Percentiles rank a stretch among this genome's conserved stretches.
Evolutionary conservation across 1,140 invertebrate species (phyloP).

Genomic region (Leptopilina boulardi): DNA sequence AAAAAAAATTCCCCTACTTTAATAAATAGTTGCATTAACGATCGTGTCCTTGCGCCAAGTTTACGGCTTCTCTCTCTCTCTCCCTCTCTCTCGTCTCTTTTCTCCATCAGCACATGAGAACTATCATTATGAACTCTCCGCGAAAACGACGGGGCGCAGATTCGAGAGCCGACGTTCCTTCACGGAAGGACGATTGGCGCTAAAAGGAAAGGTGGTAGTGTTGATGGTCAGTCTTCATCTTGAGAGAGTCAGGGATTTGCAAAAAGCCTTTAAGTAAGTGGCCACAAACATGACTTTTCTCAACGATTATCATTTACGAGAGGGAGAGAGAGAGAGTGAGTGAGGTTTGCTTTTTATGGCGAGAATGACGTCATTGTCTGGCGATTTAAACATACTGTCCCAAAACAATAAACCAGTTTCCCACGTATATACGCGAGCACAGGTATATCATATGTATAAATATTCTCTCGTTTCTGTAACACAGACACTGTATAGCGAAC

Average conservation of each 20-base stretch:
- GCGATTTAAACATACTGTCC: conserved; percentile 63
- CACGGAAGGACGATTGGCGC: too few species aligned
- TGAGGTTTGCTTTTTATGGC: conserved; percentile 33
- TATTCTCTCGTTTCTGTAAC: not conserved
- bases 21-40: conserved; percentile 10
- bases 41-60: conserved; percentile 6
- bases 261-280: not conserved
- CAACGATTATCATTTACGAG: conserved; percentile 48
- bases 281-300: conserved; percentile 51
- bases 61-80: not conserved
- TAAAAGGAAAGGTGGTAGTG: not conserved
- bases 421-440: conserved; percentile 46
- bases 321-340: too few species aligned
- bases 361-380: conserved; percentile 66
- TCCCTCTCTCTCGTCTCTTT: too few species aligned
- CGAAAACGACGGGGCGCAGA: not conserved
- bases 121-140: not conserved
- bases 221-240: too few species aligned
- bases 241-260: conserved; percentile 29
- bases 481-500: not conserved
- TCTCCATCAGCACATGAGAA: too few species aligned
- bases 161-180: too few species aligned
- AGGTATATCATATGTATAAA: too few species aligned
- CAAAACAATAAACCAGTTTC: conserved; percentile 68
- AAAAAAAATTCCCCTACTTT: not conserved